Conservation (phyloP, 2,113 vertebrate genomes). For the Cnemophilus loriae region DNA sequence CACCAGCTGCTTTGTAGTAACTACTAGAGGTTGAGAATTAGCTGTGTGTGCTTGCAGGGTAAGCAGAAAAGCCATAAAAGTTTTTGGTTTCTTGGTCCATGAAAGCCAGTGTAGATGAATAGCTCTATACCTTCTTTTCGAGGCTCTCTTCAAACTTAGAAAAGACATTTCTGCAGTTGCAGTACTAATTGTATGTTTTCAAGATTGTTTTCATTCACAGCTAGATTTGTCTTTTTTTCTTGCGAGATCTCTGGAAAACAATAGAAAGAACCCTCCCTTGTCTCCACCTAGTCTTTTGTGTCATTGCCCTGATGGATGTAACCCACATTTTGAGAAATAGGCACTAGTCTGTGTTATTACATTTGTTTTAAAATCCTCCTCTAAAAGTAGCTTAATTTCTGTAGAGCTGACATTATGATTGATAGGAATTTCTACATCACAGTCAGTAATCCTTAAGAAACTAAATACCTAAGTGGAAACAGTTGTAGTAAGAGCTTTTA, state of each 20-base stretch:
- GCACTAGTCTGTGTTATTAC: constrained; percentile 32
- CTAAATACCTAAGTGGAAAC: constrained; percentile 58
- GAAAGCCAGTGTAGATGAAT: neutral
- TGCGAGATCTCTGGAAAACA: neutral
- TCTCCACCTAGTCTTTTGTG: constrained; percentile 30
- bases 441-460: constrained; percentile 60
- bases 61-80: neutral
- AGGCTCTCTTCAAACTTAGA: neutral
- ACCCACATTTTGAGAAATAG: constrained; percentile 46
- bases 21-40: neutral
- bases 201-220: neutral
- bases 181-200: neutral
- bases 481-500: constrained; percentile 49
- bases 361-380: constrained; percentile 54
- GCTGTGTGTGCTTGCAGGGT: neutral
- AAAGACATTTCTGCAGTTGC: neutral
- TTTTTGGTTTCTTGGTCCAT: neutral
- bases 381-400: constrained; percentile 58
- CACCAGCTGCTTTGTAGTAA: neutral
- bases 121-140: neutral
- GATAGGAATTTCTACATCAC: constrained; percentile 62
- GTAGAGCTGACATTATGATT: constrained; percentile 48
- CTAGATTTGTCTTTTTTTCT: neutral
- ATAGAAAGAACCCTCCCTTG: constrained; percentile 5
- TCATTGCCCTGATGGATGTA: constrained; percentile 36